phyloP scores from a whole-genome alignment of 2,113 vertebrate genomes.

The Mobula hypostoma region DNA sequence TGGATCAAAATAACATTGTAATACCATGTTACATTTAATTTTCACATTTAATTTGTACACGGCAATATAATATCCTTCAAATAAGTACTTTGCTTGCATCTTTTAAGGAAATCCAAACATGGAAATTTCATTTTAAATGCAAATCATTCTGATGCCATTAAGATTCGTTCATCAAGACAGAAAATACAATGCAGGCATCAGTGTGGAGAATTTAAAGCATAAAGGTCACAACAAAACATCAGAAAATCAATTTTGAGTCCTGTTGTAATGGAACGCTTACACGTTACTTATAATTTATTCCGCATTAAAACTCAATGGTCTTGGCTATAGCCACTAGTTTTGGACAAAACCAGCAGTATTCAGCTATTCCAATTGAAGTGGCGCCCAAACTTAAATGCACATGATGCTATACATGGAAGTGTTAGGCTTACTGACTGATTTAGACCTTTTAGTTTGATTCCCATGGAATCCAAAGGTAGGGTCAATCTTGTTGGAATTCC shows the following conservation, averaged over 20 bases:
- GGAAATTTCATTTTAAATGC: neutral
- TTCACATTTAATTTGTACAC: neutral
- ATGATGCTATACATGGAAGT: too few relatives aligned
- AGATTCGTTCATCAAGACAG: neutral
- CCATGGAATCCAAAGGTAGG: too few relatives aligned
- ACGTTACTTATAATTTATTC: neutral
- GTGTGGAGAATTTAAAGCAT: neutral
- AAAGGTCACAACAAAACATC: neutral
- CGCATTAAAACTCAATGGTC: neutral
- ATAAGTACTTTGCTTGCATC: neutral
- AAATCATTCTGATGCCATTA: neutral
- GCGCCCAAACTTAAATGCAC: too few relatives aligned
- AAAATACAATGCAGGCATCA: neutral
- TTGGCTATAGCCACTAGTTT: too few relatives aligned
- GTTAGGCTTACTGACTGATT: too few relatives aligned
- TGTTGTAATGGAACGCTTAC: neutral
- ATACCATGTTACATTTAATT: neutral
- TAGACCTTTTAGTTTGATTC: too few relatives aligned
- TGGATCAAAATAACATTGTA: neutral
- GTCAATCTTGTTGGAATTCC: too few relatives aligned
- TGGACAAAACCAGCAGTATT: too few relatives aligned
- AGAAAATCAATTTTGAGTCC: neutral
- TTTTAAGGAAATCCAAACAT: neutral
- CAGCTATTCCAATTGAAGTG: too few relatives aligned
- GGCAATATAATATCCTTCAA: neutral